Conservation (phyloP, 2,113 vertebrate species). For the Plestiodon gilberti region DNA sequence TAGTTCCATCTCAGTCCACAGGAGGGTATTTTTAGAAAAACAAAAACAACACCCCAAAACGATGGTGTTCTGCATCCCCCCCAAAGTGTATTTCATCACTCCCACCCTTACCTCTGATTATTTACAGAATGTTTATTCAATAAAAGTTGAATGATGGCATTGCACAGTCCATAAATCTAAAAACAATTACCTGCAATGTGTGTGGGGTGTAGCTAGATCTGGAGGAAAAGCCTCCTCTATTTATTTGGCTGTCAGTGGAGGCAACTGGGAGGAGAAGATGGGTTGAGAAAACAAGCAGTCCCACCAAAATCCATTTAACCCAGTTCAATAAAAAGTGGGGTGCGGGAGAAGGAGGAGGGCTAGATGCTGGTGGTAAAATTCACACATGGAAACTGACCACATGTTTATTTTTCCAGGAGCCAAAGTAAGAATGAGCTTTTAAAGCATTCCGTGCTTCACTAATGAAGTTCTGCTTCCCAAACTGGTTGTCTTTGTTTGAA, state of each 20-base stretch:
- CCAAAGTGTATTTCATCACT: neutral
- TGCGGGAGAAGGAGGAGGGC: neutral
- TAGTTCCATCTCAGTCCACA: neutral
- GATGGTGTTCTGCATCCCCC: neutral
- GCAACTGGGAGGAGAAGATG: slow-evolving; percentile 13
- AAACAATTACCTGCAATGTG: slow-evolving; percentile 32
- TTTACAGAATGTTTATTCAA: slow-evolving; percentile 35
- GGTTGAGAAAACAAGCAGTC: slow-evolving; percentile 11
- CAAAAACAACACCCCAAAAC: neutral
- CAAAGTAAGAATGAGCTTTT: neutral
- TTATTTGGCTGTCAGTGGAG: slow-evolving; percentile 26
- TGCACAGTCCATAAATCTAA: slow-evolving; percentile 20
- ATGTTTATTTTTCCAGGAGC: slow-evolving; percentile 13
- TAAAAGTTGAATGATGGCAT: slow-evolving; percentile 27
- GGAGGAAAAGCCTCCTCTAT: slow-evolving; percentile 14
- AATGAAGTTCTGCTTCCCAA: neutral
- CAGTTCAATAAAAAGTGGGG: neutral
- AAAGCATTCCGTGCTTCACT: neutral
- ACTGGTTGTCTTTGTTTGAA: neutral
- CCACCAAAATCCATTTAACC: slow-evolving; percentile 10
- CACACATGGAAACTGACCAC: slow-evolving; percentile 5
- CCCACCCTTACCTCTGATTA: slow-evolving; percentile 8
- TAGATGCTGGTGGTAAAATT: slow-evolving; percentile 14
- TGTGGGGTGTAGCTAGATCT: slow-evolving; percentile 12
- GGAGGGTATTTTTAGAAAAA: neutral